These are phyloP conservation scores for Microctenopoma lineatum DNA, from an alignment of 2,797 vertebrate species.

Conservation along the genomic window DNA sequence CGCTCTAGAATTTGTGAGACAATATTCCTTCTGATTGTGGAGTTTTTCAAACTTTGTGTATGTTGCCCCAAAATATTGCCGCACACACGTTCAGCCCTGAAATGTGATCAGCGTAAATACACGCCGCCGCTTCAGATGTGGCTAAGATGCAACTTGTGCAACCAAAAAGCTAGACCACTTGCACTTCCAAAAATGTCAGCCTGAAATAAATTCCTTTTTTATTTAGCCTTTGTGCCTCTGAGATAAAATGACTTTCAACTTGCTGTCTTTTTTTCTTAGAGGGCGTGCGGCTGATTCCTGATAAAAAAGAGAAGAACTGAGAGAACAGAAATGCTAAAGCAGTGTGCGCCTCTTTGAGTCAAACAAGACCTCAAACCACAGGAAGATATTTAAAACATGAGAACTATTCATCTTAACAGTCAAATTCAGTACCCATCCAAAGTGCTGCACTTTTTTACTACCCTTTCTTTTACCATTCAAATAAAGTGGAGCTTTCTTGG, in stretches of 20 bases:
- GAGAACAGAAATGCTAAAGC: not conserved
- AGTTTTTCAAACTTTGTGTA: not conserved
- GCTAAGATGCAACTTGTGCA: conserved; percentile 2
- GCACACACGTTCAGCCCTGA: conserved; percentile 21
- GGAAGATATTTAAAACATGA: not conserved
- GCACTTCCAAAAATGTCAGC: conserved; percentile 8
- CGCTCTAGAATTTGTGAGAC: conserved; percentile 13
- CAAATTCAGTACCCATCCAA: not conserved
- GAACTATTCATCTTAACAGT: not conserved
- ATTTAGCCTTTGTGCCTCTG: not conserved
- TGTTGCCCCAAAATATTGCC: conserved; percentile 6
- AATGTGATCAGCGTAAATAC: conserved; percentile 38
- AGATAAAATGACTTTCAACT: not conserved
- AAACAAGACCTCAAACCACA: conserved; percentile 20
- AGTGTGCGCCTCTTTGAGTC: not conserved
- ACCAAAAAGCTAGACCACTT: conserved; percentile 8
- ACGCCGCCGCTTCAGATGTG: conserved; percentile 36
- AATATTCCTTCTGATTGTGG: not conserved
- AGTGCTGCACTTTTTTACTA: not conserved
- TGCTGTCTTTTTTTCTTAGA: not conserved
- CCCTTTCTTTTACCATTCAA: not conserved
- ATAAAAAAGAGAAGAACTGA: not conserved
- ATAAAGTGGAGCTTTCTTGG: no score
- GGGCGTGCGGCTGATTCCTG: not conserved
- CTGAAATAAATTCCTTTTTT: not conserved